Evolutionary conservation across 2,888 invertebrate species (phyloP), one percentile per base, ranked within the genome.

Genomic region (Parasteatoda lunata): DNA sequence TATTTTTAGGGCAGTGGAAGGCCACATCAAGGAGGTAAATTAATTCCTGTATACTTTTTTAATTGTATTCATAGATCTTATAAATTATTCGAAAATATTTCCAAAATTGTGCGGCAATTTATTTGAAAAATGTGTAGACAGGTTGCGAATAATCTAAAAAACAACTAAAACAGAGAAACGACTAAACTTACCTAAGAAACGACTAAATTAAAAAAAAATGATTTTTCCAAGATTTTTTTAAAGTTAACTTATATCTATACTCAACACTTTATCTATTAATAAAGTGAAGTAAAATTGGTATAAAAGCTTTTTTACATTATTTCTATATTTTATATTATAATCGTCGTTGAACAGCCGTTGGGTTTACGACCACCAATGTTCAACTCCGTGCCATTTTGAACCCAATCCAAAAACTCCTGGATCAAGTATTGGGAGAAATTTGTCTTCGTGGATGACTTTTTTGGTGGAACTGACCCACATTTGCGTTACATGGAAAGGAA

Each of bases 1-100:
- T 30, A 7, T 70, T 79, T 79, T 11, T 2, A 79, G 79, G 79
- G 30, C 13, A 70, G 65, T 7, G 71, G 64, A 51, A 72, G 79
- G 7, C 72, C 51, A n/a, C 15, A 49, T 51, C 64, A 64, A 47
- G n/a, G 45, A 65, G 79, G 79, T 79, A 79, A 49, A 65, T 30
- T 7, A 4, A 45, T n/a, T 48, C 13, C 45, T 71, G 11, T 48
- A 48, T 48, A 11, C n/a, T 1, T 48, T 48, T 48, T 48, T 11
- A 68, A 45, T 15, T 30, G 30, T 15, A 11, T 68, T 66, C 45
- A 15, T n/a, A 9, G 68, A 68, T n/a, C n/a, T n/a, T n/a, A n/a
- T n/a, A n/a, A n/a, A n/a, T n/a, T n/a, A n/a, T n/a, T 45, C 9
- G 15, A 45, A 68, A 68, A 68, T 68, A 68, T 68, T 68, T 68